Evolutionary conservation across 2,113 vertebrate species (phyloP), one percentile per base, ranked within the genome.

Genomic region (Eupsittula cactorum): DNA sequence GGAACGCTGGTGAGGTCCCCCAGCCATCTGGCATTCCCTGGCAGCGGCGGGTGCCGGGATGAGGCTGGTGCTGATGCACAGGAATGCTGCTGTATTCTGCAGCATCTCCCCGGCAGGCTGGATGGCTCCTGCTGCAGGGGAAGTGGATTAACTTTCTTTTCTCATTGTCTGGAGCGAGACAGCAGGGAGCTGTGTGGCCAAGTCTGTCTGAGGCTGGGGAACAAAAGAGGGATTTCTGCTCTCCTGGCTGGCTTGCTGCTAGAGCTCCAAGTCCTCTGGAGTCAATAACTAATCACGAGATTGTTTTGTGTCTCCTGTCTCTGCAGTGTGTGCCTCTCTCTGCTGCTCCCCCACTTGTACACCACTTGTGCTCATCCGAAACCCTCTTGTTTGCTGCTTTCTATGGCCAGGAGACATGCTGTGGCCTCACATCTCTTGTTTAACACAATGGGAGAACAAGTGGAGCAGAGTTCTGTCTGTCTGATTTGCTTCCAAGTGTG

Each of bases 211-310:
- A 92, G 70, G 92, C 88, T 52, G 65, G 19, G 70, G 95, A 95
- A 96, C 95, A 96, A 97, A 97, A 96, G 92, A 95, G 91, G 88
- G 86, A 94, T 96, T 96, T 96, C 68, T 93, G 82, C 76, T 90
- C 27, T 88, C 88, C 92, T 91, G 92, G 69, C 73, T 82, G 62
- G 47, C 80, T 90, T 49, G 74, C 53, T 95, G 91, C 74, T 90
- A 10, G 41, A 93, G 78, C 86, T 84, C 24, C 55, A 76, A 1
- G 88, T 88, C 60, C 73, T 90, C 88, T 78, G 90, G 92, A 96
- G 95, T 97, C 92, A 93, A 80, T 95, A 95, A 93, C 65, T 91
- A 27, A 68, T 92, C 80, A 74, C 2, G 59, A 90, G 86, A 42
- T 76, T 79, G 76, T 67, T 88, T 77, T 88, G 92, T 82, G 82